phyloP scores from a whole-genome alignment of 2,888 invertebrate species.

The Drosophila koepferae region DNA sequence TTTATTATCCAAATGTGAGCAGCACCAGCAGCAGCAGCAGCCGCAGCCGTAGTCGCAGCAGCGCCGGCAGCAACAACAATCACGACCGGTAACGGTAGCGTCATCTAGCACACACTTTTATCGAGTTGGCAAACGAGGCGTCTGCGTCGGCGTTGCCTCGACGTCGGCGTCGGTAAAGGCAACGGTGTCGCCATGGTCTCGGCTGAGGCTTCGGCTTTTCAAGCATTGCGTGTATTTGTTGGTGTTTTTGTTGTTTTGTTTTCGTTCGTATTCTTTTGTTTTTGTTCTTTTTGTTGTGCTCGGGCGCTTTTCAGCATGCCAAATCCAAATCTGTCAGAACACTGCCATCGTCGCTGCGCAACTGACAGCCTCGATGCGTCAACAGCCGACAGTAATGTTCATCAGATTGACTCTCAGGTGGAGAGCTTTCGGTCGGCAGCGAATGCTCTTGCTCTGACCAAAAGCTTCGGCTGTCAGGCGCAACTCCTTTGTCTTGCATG shows the following conservation, averaged over 20 bases:
- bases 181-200: slow-evolving; percentile 35
- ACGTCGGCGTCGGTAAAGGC: slow-evolving; percentile 39
- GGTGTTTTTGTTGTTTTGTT: slow-evolving; percentile 14
- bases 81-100: slow-evolving; percentile 69
- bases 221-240: slow-evolving; percentile 16
- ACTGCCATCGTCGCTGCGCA: slow-evolving; percentile 37
- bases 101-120: slow-evolving; percentile 77
- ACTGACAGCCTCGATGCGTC: slow-evolving; percentile 36
- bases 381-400: slow-evolving; percentile 29
- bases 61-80: slow-evolving; percentile 40
- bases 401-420: slow-evolving; percentile 15
- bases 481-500: slow-evolving; percentile 31
- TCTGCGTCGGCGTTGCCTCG: slow-evolving; percentile 52
- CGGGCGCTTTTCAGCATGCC: slow-evolving; percentile 43
- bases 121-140: slow-evolving; percentile 68
- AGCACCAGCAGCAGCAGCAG: slow-evolving; percentile 49
- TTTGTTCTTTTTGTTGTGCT: slow-evolving; percentile 34
- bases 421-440: slow-evolving; percentile 18
- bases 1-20: slow-evolving; percentile 81
- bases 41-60: slow-evolving; percentile 35
- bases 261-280: slow-evolving; percentile 33
- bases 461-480: slow-evolving; percentile 27
- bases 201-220: slow-evolving; percentile 32
- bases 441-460: neutral
- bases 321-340: slow-evolving; percentile 62